A percentile compares a stretch with the other conserved stretches of the same genome.
These are phyloP conservation scores for Hypsibius dujardini DNA, from an alignment of 1,140 invertebrate genomes.

Conservation along the genomic window DNA sequence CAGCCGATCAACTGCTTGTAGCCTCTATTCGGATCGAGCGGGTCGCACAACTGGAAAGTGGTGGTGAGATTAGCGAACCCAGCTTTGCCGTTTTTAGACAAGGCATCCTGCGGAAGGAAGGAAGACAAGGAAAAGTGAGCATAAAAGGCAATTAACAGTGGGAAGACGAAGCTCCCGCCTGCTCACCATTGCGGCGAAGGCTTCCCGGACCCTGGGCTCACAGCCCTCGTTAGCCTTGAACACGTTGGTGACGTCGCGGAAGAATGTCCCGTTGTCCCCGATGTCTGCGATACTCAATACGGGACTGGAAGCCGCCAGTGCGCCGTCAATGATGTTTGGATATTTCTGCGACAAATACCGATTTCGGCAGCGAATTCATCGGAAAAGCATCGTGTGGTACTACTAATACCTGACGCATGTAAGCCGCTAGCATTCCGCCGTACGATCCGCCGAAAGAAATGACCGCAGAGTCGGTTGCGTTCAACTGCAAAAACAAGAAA, in stretches of 20 bases:
- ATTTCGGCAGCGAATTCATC: no score
- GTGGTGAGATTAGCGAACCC: conserved; percentile 18
- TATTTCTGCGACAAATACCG: no score
- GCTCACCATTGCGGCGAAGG: conserved; percentile 24
- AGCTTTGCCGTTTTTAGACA: conserved; percentile 16
- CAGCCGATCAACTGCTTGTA: conserved; percentile 27
- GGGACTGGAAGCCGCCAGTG: conserved; percentile 35
- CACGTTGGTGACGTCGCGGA: conserved; percentile 27
- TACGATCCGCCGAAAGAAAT: conserved; percentile 36
- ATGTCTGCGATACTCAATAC: conserved; percentile 32
- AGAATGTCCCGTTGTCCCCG: conserved; percentile 29
- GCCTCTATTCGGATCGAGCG: conserved; percentile 23
- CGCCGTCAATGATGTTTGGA: conserved; percentile 32
- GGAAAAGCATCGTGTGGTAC: no score
- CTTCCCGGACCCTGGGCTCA: conserved; percentile 27
- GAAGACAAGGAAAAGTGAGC: no score
- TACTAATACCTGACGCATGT: no score
- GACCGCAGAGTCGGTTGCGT: conserved; percentile 28
- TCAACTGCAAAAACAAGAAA: no score
- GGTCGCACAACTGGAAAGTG: conserved; percentile 27
- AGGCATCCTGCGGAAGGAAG: no score
- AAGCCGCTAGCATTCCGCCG: conserved; percentile 37
- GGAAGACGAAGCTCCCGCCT: no score
- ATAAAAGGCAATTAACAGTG: no score
- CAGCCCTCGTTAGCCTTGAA: conserved; percentile 22